Percentiles rank a stretch among this genome's conserved stretches.
Conservation (phyloP, 2,113 vertebrate species). For the Accipiter virgatus region DNA sequence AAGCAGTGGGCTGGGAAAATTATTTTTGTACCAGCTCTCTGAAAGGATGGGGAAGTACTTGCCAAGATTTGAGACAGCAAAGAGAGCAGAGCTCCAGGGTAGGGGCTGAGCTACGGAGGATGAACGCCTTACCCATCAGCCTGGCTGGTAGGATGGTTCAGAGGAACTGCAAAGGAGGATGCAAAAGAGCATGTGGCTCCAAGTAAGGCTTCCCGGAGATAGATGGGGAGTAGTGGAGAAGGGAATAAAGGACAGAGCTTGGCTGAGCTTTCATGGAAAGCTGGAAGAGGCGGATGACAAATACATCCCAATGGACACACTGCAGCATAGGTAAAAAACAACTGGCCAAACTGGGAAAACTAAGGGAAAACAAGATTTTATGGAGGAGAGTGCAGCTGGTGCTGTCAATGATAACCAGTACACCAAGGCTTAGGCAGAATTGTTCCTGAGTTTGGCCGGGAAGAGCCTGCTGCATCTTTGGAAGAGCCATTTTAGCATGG, state of each 20-base stretch:
- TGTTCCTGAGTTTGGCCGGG: background rate
- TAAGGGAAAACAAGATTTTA: background rate
- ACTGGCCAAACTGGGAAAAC: background rate
- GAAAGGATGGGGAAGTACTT: background rate
- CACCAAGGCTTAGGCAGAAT: background rate
- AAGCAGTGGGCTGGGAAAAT: background rate
- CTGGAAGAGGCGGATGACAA: background rate
- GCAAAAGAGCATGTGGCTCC: background rate
- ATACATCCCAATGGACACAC: accelerated
- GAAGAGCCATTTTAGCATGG: background rate
- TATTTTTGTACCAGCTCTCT: background rate
- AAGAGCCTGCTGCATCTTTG: background rate
- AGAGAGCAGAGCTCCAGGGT: background rate
- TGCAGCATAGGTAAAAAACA: background rate
- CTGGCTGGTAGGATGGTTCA: background rate
- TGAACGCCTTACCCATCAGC: background rate
- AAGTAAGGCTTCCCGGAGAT: background rate
- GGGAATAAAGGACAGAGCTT: background rate
- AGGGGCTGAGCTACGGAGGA: background rate
- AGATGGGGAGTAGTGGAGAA: background rate
- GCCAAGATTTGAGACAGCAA: background rate
- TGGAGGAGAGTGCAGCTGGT: background rate
- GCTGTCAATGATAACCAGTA: background rate
- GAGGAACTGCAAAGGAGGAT: background rate
- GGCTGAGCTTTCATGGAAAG: background rate